phyloP scores from a whole-genome alignment of 2,888 invertebrate genomes.

The Ypsolopha scabrella region DNA sequence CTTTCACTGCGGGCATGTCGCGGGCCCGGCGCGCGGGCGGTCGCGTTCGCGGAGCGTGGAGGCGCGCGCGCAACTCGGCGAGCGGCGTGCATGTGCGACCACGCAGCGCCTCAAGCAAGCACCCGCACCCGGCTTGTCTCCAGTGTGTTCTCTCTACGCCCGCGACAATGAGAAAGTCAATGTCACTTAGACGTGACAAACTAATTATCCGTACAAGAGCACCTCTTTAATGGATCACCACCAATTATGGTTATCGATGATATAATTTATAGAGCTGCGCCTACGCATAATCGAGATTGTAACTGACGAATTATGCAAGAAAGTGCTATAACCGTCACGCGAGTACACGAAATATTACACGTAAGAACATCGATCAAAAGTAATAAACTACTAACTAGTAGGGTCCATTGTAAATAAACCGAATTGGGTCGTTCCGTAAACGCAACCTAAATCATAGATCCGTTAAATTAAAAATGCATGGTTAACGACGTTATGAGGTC shows the following conservation, averaged over 20 bases:
- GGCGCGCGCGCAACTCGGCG: slow-evolving; percentile 62
- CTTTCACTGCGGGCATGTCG: slow-evolving; percentile 70
- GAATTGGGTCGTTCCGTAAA: not conserved
- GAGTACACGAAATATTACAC: too few relatives aligned
- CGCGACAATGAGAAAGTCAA: slow-evolving; percentile 59
- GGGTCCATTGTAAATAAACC: too few relatives aligned
- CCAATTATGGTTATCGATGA: not conserved
- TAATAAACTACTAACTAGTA: too few relatives aligned
- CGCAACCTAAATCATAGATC: not conserved
- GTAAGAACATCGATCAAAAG: too few relatives aligned
- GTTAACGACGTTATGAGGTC: slow-evolving; percentile 20
- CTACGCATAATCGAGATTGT: too few relatives aligned
- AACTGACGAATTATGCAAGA: too few relatives aligned
- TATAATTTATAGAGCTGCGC: not conserved
- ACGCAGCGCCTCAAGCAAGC: slow-evolving; percentile 12
- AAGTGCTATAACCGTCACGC: too few relatives aligned
- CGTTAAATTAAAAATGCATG: not conserved
- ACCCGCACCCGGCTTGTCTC: slow-evolving; percentile 17
- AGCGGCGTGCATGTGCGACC: slow-evolving; percentile 54
- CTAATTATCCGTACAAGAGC: not conserved
- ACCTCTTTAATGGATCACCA: not conserved
- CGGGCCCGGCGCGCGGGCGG: slow-evolving; percentile 50
- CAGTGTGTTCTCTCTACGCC: slow-evolving; percentile 16
- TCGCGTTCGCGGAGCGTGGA: slow-evolving; percentile 50
- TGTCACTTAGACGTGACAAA: slow-evolving; percentile 31